A percentile compares a stretch with the other conserved stretches of the same genome.
Conservation (phyloP, 2,113 vertebrate species). For the Mesoclemmys tuberculata region DNA sequence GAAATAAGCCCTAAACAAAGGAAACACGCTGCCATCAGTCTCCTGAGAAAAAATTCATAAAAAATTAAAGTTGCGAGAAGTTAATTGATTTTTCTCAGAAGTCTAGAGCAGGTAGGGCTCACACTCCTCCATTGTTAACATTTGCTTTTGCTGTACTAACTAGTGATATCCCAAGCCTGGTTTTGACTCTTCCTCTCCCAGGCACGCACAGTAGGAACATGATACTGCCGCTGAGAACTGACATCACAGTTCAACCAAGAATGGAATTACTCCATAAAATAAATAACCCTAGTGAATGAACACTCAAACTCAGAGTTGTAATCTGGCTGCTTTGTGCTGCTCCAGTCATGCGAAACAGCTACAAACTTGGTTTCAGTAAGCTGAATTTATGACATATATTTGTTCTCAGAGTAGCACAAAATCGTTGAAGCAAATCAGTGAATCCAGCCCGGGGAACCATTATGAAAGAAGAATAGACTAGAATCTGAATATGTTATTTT, state of each 20-base stretch:
- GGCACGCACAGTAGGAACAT: background rate
- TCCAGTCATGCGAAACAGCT: background rate
- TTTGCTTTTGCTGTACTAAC: background rate
- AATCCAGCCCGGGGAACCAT: background rate
- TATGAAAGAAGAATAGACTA: background rate
- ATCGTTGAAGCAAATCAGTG: rapidly evolving
- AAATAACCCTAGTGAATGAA: background rate
- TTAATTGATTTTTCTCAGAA: background rate
- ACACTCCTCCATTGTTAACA: background rate
- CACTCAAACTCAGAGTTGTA: background rate
- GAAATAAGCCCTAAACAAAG: background rate
- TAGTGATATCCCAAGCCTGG: background rate
- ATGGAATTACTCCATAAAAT: background rate
- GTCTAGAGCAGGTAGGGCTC: background rate
- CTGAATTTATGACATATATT: background rate
- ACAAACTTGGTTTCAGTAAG: background rate
- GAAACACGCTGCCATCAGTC: background rate
- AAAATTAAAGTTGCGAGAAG: background rate
- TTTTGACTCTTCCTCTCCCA: background rate
- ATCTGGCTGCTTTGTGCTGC: background rate
- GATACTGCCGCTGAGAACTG: background rate
- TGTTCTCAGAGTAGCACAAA: background rate
- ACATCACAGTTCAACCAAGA: background rate
- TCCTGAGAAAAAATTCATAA: background rate
- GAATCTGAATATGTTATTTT: background rate